phyloP scores from a whole-genome alignment of 2,113 vertebrate species.

The Entelurus aequoreus region DNA sequence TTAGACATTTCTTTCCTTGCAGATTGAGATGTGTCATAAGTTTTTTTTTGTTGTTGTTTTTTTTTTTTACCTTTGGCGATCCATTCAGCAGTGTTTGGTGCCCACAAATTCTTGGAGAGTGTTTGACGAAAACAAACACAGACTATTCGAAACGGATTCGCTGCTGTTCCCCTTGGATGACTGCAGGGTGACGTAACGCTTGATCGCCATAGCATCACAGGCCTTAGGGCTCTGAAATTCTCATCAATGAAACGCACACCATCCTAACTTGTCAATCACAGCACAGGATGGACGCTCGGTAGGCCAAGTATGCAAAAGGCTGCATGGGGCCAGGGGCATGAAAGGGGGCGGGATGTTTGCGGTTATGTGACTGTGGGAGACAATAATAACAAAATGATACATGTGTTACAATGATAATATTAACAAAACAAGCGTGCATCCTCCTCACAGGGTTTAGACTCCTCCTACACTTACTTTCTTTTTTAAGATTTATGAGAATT shows the following conservation, averaged over 20 bases:
- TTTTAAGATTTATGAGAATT: no score
- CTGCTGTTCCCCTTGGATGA: slow-evolving; percentile 57
- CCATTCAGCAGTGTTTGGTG: background rate
- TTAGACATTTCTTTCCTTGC: background rate
- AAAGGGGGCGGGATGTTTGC: slow-evolving; percentile 4
- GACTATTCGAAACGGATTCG: slow-evolving; percentile 65
- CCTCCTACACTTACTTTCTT: background rate
- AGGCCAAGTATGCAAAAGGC: slow-evolving; percentile 27
- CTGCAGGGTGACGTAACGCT: slow-evolving; percentile 62
- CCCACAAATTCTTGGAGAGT: slow-evolving; percentile 30
- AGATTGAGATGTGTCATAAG: slow-evolving; percentile 16
- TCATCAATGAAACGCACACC: slow-evolving; percentile 74
- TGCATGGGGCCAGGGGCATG: slow-evolving; percentile 8
- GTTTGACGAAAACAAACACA: slow-evolving; percentile 48
- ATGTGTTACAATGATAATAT: background rate
- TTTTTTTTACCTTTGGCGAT: no score
- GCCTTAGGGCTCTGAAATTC: slow-evolving; percentile 60
- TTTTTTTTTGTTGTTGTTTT: slow-evolving; percentile 29
- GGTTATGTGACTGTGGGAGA: slow-evolving; percentile 6
- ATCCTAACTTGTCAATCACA: slow-evolving; percentile 65
- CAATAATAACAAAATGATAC: background rate
- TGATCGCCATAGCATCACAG: slow-evolving; percentile 65
- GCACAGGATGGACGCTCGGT: slow-evolving; percentile 51
- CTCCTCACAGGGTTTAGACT: background rate
- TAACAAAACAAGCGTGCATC: slow-evolving; percentile 7